Base-by-base conservation (phyloP, 2,113 vertebrate genomes). In the Puntigrus tetrazona region DNA sequence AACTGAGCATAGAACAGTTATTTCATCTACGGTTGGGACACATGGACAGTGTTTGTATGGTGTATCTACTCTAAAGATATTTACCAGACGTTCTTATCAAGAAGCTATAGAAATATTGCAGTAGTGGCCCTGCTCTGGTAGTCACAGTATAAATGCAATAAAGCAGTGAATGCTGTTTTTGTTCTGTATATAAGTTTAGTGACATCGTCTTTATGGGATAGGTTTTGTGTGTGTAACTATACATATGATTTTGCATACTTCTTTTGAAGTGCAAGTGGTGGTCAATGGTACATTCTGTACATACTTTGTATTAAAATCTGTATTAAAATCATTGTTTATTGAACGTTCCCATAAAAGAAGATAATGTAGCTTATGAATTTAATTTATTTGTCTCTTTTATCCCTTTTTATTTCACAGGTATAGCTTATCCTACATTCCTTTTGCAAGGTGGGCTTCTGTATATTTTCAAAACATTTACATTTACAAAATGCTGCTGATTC, bases 351-450 rank as follows among this genome's bases (percentile, higher is more conserved):
- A 31, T 29, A 63, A 63, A 57, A 50, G 47, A 16, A 3, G 43
- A 3, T 14, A 50, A 50, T 50, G 18, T 50, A 20, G 34, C 7
- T 69, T 9, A 9, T 3, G 20, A 69, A 36, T 67, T 18, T 9
- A 4, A 34, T 3, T 67, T 20, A 25, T 73, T 73, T 36, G 27
- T 52, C 14, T 77, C 10, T 20, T 0, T 9, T 22, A 1, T 65
- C 0, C 9, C 31, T 34, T 59, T 41, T 65, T 81, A 7, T 65
- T 65, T 61, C 47, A 65, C 77, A 87, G 88, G 88, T 89, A 89
- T 47, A 78, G 88, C 43, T 75, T 89, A 61, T 89, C 88, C 25
- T 89, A 82, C 82, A 89, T 89, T 86, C 88, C 88, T 0, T 89
- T 89, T 82, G 88, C 88, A 69, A 86, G 88, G 86, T 89, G 20